phyloP scores from a whole-genome alignment of 2,888 invertebrate species.

The Eutolmus rufibarbis region DNA sequence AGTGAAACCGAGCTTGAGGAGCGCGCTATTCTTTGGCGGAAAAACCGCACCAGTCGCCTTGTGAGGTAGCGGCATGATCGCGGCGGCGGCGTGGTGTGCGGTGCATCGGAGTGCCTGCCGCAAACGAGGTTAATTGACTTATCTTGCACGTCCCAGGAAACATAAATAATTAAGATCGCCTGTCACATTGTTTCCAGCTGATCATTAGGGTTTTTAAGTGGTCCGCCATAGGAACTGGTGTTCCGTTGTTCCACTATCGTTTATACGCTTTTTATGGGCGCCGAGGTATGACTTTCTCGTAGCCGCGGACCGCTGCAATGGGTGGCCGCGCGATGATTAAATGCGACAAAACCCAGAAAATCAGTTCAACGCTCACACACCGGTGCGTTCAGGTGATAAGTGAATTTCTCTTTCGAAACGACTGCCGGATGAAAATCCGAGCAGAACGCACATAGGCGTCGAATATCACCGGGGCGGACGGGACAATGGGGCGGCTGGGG shows the following conservation, averaged over 20 bases:
- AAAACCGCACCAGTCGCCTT: not conserved
- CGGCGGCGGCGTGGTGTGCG: not conserved
- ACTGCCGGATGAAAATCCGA: not conserved
- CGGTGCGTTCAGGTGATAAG: not conserved
- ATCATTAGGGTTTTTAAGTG: not conserved
- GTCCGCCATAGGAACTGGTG: not conserved
- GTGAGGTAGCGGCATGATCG: not conserved
- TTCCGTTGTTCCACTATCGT: not conserved
- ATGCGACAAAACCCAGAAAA: not conserved
- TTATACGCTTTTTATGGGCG: not conserved
- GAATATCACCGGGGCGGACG: not conserved
- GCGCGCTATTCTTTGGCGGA: not conserved
- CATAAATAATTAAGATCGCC: slow-evolving; percentile 14
- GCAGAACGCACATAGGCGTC: not conserved
- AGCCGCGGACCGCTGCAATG: not conserved
- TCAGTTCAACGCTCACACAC: not conserved
- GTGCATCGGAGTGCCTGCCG: not conserved
- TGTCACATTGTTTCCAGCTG: slow-evolving; percentile 17
- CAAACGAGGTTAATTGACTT: slow-evolving; percentile 14
- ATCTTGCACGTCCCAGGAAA: slow-evolving; percentile 17
- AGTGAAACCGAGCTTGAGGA: not conserved
- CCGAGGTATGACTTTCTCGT: not conserved
- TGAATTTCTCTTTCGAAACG: slow-evolving; percentile 4
- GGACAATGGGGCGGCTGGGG: not conserved
- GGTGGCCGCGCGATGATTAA: not conserved